These are phyloP conservation scores for Coenonympha glycerion DNA, from an alignment of 2,888 invertebrate species.

Conservation along the genomic window DNA sequence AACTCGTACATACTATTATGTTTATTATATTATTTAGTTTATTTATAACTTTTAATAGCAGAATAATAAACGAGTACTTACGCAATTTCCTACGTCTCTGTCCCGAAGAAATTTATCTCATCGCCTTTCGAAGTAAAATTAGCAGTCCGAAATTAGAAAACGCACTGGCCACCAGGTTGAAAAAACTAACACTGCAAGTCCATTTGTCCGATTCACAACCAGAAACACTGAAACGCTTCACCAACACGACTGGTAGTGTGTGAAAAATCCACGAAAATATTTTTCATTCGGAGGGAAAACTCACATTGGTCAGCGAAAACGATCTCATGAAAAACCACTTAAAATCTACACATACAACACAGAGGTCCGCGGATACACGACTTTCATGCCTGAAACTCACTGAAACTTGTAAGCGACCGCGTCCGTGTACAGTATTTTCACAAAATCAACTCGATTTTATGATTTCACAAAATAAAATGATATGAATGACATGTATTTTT, in stretches of 20 bases:
- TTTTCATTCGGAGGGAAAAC: slow-evolving; percentile 35
- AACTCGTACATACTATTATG: no score
- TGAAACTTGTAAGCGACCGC: slow-evolving; percentile 34
- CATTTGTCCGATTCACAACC: slow-evolving; percentile 43
- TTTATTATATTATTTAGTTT: background rate
- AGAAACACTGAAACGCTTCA: slow-evolving; percentile 16
- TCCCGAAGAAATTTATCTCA: slow-evolving; percentile 54
- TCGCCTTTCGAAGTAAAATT: slow-evolving; percentile 50
- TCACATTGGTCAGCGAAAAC: slow-evolving; percentile 33
- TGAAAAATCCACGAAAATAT: slow-evolving; percentile 43
- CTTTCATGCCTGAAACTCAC: slow-evolving; percentile 52
- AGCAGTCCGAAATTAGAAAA: slow-evolving; percentile 67
- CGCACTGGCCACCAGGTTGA: slow-evolving; percentile 41
- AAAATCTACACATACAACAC: slow-evolving; percentile 41
- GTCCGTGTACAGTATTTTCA: slow-evolving; percentile 53
- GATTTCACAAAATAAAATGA: slow-evolving; percentile 68
- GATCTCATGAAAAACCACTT: slow-evolving; percentile 35
- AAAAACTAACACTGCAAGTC: slow-evolving; percentile 49
- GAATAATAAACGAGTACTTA: slow-evolving; percentile 52
- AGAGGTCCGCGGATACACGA: slow-evolving; percentile 43
- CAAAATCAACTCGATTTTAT: slow-evolving; percentile 60
- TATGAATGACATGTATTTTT: slow-evolving; percentile 66
- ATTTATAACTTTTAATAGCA: background rate
- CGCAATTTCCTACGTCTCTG: slow-evolving; percentile 57
- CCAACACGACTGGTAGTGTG: slow-evolving; percentile 36